Conservation (phyloP, 2,113 vertebrate genomes). For the Pionites leucogaster region DNA sequence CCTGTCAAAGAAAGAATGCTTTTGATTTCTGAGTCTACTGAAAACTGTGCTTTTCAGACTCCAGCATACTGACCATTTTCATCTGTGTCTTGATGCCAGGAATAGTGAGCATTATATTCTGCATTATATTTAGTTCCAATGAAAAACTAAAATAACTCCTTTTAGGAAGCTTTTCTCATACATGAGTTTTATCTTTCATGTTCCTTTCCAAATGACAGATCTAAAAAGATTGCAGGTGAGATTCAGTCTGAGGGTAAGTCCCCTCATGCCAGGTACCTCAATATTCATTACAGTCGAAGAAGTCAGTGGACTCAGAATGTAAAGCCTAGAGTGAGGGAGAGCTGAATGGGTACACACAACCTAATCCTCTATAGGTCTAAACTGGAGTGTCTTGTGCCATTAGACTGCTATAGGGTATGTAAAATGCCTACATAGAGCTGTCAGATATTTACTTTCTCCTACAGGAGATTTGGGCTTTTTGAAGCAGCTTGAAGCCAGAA, state of each 20-base stretch:
- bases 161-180: neutral
- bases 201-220: neutral
- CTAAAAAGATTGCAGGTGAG: neutral
- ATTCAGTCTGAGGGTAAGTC: neutral
- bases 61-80: neutral
- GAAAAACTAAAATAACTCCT: neutral
- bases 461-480: neutral
- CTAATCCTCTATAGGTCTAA: neutral
- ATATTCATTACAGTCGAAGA: accelerated
- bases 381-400: neutral
- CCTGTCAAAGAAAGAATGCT: neutral
- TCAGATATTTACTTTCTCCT: neutral
- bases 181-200: neutral
- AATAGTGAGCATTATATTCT: neutral
- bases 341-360: neutral
- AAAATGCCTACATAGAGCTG: neutral
- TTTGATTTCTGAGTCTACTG: neutral
- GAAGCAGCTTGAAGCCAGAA: neutral
- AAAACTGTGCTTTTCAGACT: neutral
- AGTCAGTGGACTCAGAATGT: neutral
- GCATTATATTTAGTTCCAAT: neutral
- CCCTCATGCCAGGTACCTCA: neutral
- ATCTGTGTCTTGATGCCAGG: neutral
- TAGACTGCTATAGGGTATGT: neutral
- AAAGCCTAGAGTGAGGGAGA: neutral